These are phyloP conservation scores for Mesoligia furuncula DNA, from an alignment of 2,888 invertebrate species.

Conservation along the genomic window DNA sequence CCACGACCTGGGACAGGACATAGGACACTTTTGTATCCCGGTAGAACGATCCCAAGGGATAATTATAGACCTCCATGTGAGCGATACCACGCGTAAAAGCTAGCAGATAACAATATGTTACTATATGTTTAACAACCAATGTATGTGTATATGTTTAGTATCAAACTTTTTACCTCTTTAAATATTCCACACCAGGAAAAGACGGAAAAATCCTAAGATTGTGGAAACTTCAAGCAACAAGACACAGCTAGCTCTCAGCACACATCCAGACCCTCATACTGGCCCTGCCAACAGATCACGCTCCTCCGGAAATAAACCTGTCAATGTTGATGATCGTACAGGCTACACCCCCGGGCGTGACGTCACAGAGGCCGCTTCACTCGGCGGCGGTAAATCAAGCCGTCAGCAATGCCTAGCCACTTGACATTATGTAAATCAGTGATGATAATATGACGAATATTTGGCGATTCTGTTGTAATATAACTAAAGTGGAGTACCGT, in stretches of 20 bases:
- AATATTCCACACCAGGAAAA: background rate
- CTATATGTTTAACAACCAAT: background rate
- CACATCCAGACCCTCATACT: background rate
- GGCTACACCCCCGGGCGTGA: conserved; percentile 7
- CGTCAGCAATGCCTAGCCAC: conserved; percentile 26
- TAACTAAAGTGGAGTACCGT: background rate
- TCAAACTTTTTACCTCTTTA: background rate
- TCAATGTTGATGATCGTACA: conserved; percentile 58
- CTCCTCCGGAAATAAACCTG: conserved; percentile 65
- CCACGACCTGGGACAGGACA: background rate
- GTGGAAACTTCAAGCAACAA: background rate
- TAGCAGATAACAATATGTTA: background rate
- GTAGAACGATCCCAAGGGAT: background rate
- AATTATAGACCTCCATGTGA: background rate
- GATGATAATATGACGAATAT: background rate
- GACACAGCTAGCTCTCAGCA: background rate
- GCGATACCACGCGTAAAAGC: background rate
- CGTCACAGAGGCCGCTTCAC: conserved; percentile 38
- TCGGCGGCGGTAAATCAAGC: conserved; percentile 30
- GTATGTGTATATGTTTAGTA: background rate
- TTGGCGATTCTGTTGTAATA: background rate
- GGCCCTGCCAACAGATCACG: conserved; percentile 27
- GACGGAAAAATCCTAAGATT: background rate
- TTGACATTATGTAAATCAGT: conserved; percentile 21
- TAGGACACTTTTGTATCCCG: background rate